A percentile compares a stretch with the other conserved stretches of the same genome.
Evolutionary conservation across 2,888 invertebrate genomes (phyloP).

Genomic region (Carpatolechia fugitivella): DNA sequence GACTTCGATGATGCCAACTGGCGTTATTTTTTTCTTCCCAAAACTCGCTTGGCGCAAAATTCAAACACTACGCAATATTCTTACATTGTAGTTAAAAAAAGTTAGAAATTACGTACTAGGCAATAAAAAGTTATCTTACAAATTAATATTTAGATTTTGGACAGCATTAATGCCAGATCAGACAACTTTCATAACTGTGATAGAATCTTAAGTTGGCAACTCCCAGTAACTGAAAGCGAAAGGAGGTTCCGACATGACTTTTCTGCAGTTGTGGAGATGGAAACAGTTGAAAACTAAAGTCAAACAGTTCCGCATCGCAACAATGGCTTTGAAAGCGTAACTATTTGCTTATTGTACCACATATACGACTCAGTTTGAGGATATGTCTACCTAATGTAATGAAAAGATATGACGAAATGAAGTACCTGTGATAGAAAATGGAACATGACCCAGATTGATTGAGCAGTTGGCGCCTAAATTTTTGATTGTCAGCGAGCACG

Average conservation of each 20-base stretch:
- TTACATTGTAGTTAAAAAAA: too few relatives aligned
- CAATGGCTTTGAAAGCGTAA: slow-evolving; percentile 41
- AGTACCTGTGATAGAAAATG: too few relatives aligned
- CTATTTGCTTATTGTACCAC: slow-evolving; percentile 21
- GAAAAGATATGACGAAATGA: too few relatives aligned
- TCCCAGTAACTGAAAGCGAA: slow-evolving; percentile 55
- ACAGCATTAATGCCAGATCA: too few relatives aligned
- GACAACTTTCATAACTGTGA: too few relatives aligned
- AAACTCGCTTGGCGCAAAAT: neutral
- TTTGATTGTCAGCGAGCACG: neutral
- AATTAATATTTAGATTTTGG: too few relatives aligned
- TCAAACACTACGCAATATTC: too few relatives aligned
- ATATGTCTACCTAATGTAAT: neutral
- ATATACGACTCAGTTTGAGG: neutral
- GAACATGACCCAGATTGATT: neutral
- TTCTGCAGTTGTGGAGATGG: neutral
- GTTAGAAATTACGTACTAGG: too few relatives aligned
- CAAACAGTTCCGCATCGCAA: slow-evolving; percentile 42
- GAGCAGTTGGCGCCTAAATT: neutral
- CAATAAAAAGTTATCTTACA: too few relatives aligned
- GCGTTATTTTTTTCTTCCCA: neutral
- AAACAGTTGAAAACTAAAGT: slow-evolving; percentile 13
- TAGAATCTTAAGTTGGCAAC: slow-evolving; percentile 39
- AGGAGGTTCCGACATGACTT: slow-evolving; percentile 31
- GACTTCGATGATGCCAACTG: slow-evolving; percentile 1